Percentiles rank a stretch among this genome's conserved stretches.
Evolutionary conservation across 2,888 invertebrate genomes (phyloP).

Genomic region (Eupithecia tripunctaria): DNA sequence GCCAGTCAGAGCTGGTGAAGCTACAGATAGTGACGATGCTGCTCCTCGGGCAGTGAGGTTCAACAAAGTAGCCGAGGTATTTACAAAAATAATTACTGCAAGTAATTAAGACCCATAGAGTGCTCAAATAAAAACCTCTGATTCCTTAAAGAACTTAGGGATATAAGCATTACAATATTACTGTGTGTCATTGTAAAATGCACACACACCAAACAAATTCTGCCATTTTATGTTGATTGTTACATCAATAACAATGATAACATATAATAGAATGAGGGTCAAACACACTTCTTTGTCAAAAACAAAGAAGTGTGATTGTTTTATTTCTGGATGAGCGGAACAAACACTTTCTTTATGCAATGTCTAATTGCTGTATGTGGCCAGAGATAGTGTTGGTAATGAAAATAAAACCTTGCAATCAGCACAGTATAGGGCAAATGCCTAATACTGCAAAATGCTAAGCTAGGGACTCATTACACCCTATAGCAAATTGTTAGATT

Average conservation of each 20-base stretch:
- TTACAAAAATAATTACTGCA: neutral
- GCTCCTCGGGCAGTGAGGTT: conserved; percentile 93
- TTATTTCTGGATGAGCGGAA: no score
- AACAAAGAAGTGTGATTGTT: no score
- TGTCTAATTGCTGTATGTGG: neutral
- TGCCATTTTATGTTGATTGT: neutral
- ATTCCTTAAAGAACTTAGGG: neutral
- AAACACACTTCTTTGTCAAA: neutral
- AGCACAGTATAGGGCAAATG: no score
- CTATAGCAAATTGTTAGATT: no score
- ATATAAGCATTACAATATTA: neutral
- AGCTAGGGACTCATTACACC: no score
- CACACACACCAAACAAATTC: neutral
- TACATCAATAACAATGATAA: neutral
- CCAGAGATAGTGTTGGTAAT: neutral
- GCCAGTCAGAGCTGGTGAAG: conserved; percentile 92
- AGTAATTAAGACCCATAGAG: neutral
- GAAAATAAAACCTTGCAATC: neutral
- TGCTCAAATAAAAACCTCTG: neutral
- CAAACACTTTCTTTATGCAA: neutral
- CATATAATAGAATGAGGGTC: neutral
- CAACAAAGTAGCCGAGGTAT: conserved; percentile 93
- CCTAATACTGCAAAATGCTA: no score
- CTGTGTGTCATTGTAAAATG: neutral
- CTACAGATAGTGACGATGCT: conserved; percentile 90